Evolutionary conservation across 2,888 invertebrate species (phyloP), one percentile per base, ranked within the genome.

Genomic region (Keiferia lycopersicella): DNA sequence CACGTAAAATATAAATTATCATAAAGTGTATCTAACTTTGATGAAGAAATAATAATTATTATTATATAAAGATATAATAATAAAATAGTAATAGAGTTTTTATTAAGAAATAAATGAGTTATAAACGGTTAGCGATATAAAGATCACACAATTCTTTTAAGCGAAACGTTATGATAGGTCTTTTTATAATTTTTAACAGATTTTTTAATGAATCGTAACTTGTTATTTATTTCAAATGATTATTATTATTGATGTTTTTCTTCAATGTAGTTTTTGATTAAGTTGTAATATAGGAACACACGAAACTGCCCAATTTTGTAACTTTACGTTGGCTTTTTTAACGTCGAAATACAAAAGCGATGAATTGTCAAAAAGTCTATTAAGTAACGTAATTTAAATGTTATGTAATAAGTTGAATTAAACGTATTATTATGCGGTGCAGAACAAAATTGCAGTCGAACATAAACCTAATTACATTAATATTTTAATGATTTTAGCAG

Each of bases 161-260:
- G 79, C 73, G 82, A 78, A 82, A 82, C 84, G 73, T 80, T 85
- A 71, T 78, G 78, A 78, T 85, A 86, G 81, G 83, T 79, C 74
- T 78, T 84, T 86, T 87, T 86, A 86, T 88, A 87, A 88, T 85
- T 89, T 82, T 89, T 88, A 91, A 88, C 89, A 88, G 83, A 87
- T 88, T 90, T 86, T 86, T 87, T 82, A 76, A 83, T 83, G 77
- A 80, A 82, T 77, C 87, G 86, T 88, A 89, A 88, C 84, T 89
- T 91, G 91, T 91, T 91, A 91, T 91, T 91, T 91, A 91, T 91
- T 91, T 91, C 87, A 91, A 90, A 91, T 89, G 91, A 91, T 89
- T 90, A 90, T 90, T 83, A 89, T 86, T 88, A 88, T 86, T 83
- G 83, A 86, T 84, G 89, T 84, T 91, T 89, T 79, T 76, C 78